Percentiles rank a stretch among this genome's conserved stretches.
Conservation (phyloP, 2,888 invertebrate species). For the Athripsodes cinereus region DNA sequence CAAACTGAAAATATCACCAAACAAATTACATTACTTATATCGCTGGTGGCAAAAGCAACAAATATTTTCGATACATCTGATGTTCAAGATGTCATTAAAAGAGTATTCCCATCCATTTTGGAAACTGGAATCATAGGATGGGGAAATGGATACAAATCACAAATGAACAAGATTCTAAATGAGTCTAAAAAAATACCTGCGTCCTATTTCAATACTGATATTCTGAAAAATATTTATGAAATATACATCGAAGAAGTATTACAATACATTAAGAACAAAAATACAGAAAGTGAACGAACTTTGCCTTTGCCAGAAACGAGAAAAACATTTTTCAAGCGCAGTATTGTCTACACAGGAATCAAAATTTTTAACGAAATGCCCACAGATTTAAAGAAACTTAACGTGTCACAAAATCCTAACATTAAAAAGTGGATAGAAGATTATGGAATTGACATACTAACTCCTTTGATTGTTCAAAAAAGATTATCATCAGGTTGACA, state of each 20-base stretch:
- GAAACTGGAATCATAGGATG: neutral
- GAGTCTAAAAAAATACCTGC: neutral
- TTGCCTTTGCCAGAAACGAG: neutral
- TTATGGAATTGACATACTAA: neutral
- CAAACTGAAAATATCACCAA: too few relatives aligned
- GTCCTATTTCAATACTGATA: too few relatives aligned
- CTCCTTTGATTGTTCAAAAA: too few relatives aligned
- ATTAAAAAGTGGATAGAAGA: neutral
- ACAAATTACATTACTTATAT: too few relatives aligned
- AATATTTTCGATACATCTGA: neutral
- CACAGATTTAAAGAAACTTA: neutral
- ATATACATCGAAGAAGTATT: neutral
- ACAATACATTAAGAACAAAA: neutral
- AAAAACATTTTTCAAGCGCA: neutral
- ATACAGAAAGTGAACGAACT: neutral
- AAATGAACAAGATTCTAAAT: neutral
- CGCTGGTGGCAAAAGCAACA: neutral
- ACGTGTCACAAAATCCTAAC: too few relatives aligned
- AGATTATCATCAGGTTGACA: too few relatives aligned
- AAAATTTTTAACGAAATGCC: neutral
- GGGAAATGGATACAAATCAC: neutral
- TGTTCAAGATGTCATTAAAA: neutral
- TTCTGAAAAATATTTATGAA: neutral
- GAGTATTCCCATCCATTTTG: neutral
- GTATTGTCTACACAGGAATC: neutral